Conservation (phyloP, 1,140 invertebrate species). For the Neotoxoptera formosana region DNA sequence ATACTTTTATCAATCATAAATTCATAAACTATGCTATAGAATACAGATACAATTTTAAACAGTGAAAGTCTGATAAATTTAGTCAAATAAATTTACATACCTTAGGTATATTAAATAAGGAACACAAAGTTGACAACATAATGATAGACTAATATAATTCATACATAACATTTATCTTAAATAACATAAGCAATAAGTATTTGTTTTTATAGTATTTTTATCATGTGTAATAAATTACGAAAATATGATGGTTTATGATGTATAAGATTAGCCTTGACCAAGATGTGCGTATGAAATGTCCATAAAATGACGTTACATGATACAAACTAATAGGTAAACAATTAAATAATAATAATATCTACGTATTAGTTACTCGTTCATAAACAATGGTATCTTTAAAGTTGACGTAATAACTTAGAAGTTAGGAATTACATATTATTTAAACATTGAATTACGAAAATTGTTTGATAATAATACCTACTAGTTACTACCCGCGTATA, state of each 20-base stretch:
- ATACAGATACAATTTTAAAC: not conserved
- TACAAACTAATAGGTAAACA: not conserved
- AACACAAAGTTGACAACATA: conserved; percentile 18
- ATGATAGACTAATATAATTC: not conserved
- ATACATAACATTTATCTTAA: conserved; percentile 25
- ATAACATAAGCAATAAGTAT: not conserved
- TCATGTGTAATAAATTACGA: not conserved
- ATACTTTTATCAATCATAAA: not conserved
- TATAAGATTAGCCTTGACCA: conserved; percentile 32
- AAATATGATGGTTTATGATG: conserved; percentile 20
- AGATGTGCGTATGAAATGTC: not conserved
- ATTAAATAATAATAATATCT: not conserved
- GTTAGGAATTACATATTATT: not conserved
- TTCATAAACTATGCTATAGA: not conserved
- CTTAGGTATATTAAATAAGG: not conserved
- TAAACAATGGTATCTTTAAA: not conserved
- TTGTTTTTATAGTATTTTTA: conserved; percentile 41
- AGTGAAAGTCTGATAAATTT: not conserved
- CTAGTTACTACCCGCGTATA: not conserved
- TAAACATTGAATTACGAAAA: not conserved
- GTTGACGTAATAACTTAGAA: conserved; percentile 8
- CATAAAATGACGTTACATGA: conserved; percentile 23
- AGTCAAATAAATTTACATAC: conserved; percentile 6
- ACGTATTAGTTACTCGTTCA: not conserved
- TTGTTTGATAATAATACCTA: not conserved